These are phyloP conservation scores for Phrynosoma platyrhinos DNA, from an alignment of 2,113 vertebrate genomes.

Conservation along the genomic window DNA sequence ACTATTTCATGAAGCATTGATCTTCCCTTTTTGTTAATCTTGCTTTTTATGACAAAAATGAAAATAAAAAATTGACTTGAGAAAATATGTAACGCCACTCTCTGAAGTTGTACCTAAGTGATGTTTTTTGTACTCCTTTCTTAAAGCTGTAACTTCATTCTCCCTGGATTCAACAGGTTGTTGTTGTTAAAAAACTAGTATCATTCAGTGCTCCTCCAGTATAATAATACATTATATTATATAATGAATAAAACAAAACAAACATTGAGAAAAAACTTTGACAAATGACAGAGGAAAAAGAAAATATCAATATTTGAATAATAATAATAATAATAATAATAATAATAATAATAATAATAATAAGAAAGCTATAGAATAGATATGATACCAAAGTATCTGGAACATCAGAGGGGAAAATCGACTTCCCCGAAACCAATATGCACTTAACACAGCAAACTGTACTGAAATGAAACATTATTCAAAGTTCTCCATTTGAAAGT, in stretches of 20 bases:
- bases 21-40: neutral
- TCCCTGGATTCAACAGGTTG: neutral
- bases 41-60: neutral
- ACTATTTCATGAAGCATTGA: no score
- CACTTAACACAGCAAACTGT: no score
- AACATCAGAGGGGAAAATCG: no score
- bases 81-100: neutral
- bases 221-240: constrained; percentile 58
- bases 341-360: no score
- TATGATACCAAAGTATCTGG: no score
- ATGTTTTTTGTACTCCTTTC: neutral
- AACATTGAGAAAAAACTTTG: constrained; percentile 26
- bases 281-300: constrained; percentile 37
- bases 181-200: neutral
- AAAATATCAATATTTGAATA: constrained; percentile 50
- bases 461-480: no score
- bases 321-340: neutral
- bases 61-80: neutral
- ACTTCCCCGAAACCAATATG: no score
- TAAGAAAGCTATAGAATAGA: no score
- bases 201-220: constrained; percentile 22
- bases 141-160: neutral
- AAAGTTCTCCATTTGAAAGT: no score
- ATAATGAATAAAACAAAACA: constrained; percentile 57
- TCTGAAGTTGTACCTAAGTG: neutral